phyloP scores from a whole-genome alignment of 2,113 vertebrate genomes.

The Ovis aries region DNA sequence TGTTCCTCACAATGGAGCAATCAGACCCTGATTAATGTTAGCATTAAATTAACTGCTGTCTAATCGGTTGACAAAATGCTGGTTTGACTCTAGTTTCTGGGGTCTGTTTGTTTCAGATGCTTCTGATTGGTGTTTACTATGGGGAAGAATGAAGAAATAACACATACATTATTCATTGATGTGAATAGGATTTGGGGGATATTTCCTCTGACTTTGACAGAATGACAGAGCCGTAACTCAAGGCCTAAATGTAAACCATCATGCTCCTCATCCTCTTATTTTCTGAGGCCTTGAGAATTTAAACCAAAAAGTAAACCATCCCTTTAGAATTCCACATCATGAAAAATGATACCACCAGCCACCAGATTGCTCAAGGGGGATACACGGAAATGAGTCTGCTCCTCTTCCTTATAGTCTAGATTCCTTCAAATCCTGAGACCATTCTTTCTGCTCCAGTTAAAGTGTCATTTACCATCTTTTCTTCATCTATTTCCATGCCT shows the following conservation, averaged over 20 bases:
- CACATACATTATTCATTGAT: constrained; percentile 58
- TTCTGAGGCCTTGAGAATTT: constrained; percentile 36
- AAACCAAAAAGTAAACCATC: constrained; percentile 42
- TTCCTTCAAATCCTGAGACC: neutral
- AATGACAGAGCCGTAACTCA: constrained; percentile 50
- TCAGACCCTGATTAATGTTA: constrained; percentile 72
- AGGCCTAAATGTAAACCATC: constrained; percentile 24
- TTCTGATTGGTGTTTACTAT: constrained; percentile 55
- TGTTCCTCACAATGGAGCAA: constrained; percentile 63
- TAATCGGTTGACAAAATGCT: constrained; percentile 70
- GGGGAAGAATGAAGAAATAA: constrained; percentile 50
- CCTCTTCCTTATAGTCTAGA: neutral
- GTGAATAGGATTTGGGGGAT: constrained; percentile 21
- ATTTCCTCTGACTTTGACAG: constrained; percentile 52
- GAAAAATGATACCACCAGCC: constrained; percentile 34
- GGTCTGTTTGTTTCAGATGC: constrained; percentile 57
- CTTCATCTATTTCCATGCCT: neutral
- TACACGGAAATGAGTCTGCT: neutral
- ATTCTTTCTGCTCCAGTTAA: neutral
- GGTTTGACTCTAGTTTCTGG: constrained; percentile 50
- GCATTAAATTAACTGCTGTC: constrained; percentile 70
- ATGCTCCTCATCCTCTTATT: neutral
- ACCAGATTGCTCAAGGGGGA: neutral
- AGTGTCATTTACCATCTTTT: neutral
- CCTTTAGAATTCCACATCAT: constrained; percentile 24